These are phyloP conservation scores for Drosophila kurseongensis DNA, from an alignment of 1,140 invertebrate species.

Conservation along the genomic window DNA sequence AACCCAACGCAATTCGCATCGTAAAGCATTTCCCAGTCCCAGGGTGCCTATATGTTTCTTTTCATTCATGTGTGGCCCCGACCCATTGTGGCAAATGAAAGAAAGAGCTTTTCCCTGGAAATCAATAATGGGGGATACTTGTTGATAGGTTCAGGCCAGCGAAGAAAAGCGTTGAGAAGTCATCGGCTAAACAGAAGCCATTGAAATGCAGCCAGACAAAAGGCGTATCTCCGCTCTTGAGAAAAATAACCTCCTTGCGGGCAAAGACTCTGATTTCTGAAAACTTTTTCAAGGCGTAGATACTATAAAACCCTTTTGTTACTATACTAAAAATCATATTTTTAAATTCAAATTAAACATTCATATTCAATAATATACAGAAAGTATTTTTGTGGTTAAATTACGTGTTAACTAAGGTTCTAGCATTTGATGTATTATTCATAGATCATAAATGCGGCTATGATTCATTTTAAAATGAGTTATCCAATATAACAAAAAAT, in stretches of 20 bases:
- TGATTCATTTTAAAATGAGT: not conserved
- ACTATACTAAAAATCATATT: too few species aligned
- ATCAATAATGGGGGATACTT: constrained; percentile 73
- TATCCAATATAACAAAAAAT: too few species aligned
- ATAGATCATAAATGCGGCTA: too few species aligned
- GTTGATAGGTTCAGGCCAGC: constrained; percentile 53
- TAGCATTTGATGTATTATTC: too few species aligned
- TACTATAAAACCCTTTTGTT: too few species aligned
- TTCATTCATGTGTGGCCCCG: constrained; percentile 52
- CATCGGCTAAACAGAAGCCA: constrained; percentile 51
- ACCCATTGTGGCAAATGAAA: constrained; percentile 32
- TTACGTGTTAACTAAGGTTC: too few species aligned
- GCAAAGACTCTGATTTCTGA: not conserved
- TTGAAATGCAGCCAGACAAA: constrained; percentile 28
- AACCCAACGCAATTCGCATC: constrained; percentile 36
- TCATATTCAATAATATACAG: too few species aligned
- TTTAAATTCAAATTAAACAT: too few species aligned
- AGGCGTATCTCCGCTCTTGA: constrained; percentile 8
- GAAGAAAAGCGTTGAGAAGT: constrained; percentile 46
- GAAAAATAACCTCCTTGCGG: constrained; percentile 7
- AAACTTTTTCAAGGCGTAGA: not conserved
- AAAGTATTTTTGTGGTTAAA: too few species aligned
- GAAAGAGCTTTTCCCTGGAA: constrained; percentile 49
- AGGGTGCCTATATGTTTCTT: constrained; percentile 40
- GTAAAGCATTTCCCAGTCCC: constrained; percentile 23